Evolutionary conservation across 2,797 vertebrate species (phyloP).

Genomic region (Cetoscarus ocellatus): DNA sequence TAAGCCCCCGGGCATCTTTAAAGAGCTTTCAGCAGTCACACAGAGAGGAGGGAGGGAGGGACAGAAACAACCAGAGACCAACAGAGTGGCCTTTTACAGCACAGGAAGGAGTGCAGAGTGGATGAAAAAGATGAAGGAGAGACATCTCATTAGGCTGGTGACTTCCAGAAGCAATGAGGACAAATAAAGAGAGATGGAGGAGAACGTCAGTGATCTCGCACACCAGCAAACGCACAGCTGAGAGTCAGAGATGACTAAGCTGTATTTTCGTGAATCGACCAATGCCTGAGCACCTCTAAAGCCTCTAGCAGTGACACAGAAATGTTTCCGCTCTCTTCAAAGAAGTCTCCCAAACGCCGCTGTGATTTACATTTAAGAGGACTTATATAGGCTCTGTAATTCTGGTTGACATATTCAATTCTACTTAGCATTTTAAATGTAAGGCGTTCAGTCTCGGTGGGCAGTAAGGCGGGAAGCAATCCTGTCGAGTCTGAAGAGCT

Average conservation of each 20-base stretch:
- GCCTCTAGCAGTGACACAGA: slow-evolving; percentile 53
- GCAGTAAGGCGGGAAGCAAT: slow-evolving; percentile 23
- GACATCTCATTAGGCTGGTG: slow-evolving; percentile 41
- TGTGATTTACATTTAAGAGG: slow-evolving; percentile 68
- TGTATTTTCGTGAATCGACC: slow-evolving; percentile 58
- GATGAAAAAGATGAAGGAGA: slow-evolving; percentile 32
- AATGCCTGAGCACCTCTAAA: slow-evolving; percentile 58
- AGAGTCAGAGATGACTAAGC: slow-evolving; percentile 72
- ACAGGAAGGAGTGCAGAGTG: neutral
- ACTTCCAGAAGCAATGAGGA: slow-evolving; percentile 32
- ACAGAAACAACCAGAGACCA: slow-evolving; percentile 25
- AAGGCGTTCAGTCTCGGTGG: slow-evolving; percentile 42
- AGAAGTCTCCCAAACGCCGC: slow-evolving; percentile 51
- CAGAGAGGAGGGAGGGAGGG: slow-evolving; percentile 29
- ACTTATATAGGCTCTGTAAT: slow-evolving; percentile 58
- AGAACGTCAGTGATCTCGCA: slow-evolving; percentile 49
- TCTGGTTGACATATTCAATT: slow-evolving; percentile 63
- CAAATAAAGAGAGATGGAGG: slow-evolving; percentile 16
- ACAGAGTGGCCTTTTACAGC: slow-evolving; percentile 33
- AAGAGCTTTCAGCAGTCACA: slow-evolving; percentile 77
- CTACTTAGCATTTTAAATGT: slow-evolving; percentile 68
- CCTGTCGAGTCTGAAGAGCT: slow-evolving; percentile 29
- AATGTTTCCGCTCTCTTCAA: slow-evolving; percentile 66
- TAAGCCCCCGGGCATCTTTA: slow-evolving; percentile 78
- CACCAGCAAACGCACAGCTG: slow-evolving; percentile 46